Percentiles rank a stretch among this genome's conserved stretches.
Evolutionary conservation across 2,113 vertebrate species (phyloP).

Genomic region (Catharus bicknelli): DNA sequence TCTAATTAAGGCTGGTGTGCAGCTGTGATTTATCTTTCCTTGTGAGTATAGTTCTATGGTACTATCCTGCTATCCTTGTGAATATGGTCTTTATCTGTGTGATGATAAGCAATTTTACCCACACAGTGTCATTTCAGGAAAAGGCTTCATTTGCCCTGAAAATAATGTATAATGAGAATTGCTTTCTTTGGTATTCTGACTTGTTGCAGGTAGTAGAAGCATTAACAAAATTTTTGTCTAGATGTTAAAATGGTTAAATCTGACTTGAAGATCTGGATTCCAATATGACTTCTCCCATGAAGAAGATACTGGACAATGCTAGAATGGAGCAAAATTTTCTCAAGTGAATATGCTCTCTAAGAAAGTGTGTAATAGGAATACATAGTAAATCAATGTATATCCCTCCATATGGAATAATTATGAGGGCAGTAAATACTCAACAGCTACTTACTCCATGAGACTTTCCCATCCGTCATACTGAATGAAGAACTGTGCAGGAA

Average conservation of each 20-base stretch:
- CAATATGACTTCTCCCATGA: background rate
- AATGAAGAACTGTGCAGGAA: background rate
- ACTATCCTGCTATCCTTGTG: background rate
- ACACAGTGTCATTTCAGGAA: background rate
- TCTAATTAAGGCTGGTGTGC: background rate
- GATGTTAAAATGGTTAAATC: background rate
- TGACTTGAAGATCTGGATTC: background rate
- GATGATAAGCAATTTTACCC: background rate
- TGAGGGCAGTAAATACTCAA: background rate
- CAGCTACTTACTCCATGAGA: background rate
- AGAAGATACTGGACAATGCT: background rate
- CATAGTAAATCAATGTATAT: background rate
- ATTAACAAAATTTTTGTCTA: background rate
- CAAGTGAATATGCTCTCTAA: background rate
- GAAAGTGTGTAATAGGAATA: background rate
- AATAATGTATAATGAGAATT: background rate
- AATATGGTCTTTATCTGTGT: background rate
- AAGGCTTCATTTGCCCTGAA: background rate
- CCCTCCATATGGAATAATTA: background rate
- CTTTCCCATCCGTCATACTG: background rate
- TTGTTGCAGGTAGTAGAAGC: background rate
- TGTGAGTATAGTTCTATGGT: background rate
- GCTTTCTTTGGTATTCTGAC: background rate
- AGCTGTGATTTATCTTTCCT: background rate
- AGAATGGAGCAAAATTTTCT: background rate